These are phyloP conservation scores for Chloroceryle inda DNA, from an alignment of 2,797 vertebrate genomes.

Conservation along the genomic window DNA sequence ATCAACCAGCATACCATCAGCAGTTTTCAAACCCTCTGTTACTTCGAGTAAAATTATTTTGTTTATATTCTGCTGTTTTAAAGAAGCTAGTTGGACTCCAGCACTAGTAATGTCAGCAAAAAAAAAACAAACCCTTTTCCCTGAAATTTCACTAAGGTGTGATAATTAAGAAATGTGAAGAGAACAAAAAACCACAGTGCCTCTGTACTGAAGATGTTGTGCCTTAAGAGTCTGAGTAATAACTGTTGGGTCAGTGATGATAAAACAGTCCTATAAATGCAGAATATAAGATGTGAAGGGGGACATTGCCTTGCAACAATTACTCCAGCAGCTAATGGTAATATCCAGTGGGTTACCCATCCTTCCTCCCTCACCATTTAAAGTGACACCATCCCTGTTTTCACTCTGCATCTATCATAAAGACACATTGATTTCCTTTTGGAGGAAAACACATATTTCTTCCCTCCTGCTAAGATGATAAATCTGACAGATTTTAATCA, in stretches of 20 bases:
- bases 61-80: background rate
- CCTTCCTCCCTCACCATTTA: slow-evolving; percentile 60
- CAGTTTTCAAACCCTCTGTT: background rate
- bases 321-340: slow-evolving; percentile 53
- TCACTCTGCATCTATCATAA: slow-evolving; percentile 79
- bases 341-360: background rate
- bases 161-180: slow-evolving; percentile 22
- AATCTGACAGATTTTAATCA: slow-evolving; percentile 86
- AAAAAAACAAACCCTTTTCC: background rate
- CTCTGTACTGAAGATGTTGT: background rate
- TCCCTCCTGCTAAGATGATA: slow-evolving; percentile 80
- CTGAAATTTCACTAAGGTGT: slow-evolving; percentile 10
- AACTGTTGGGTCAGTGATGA: slow-evolving; percentile 57
- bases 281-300: slow-evolving; percentile 64
- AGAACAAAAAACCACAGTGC: background rate
- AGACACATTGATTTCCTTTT: slow-evolving; percentile 86
- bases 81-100: background rate
- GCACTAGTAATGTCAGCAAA: background rate
- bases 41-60: background rate
- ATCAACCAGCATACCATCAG: background rate
- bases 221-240: slow-evolving; percentile 34
- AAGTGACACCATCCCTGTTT: slow-evolving; percentile 71
- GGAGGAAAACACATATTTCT: slow-evolving; percentile 81
- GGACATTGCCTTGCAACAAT: slow-evolving; percentile 49
- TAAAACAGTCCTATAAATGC: slow-evolving; percentile 70